A percentile compares a stretch with the other conserved stretches of the same genome.
Evolutionary conservation across 2,113 vertebrate species (phyloP).

Genomic region (Artemisiospiza belli): DNA sequence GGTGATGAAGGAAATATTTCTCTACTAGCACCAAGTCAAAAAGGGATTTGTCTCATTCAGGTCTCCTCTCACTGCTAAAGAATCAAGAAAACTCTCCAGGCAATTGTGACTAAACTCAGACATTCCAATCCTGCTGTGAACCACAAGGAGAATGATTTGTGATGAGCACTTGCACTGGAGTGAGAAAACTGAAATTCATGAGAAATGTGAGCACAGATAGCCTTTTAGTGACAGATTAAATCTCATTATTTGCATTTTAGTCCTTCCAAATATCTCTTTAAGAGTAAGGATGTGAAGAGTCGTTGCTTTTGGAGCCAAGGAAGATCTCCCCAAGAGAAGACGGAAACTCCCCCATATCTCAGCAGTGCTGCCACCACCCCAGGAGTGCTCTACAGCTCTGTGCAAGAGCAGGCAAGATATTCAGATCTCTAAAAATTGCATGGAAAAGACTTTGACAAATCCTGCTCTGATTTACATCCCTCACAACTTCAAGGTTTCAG

Average conservation of each 20-base stretch:
- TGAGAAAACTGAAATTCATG: not conserved
- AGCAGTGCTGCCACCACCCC: not conserved
- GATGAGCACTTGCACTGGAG: not conserved
- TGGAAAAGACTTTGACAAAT: not conserved
- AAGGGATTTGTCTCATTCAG: not conserved
- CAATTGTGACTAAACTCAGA: not conserved
- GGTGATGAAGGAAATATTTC: not conserved
- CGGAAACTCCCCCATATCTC: fast-evolving
- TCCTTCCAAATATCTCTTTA: not conserved
- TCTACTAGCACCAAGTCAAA: not conserved
- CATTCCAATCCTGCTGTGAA: not conserved
- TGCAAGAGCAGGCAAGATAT: not conserved
- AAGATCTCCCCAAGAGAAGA: not conserved
- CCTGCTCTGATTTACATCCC: not conserved
- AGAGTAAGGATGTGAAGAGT: not conserved
- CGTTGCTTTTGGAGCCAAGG: not conserved
- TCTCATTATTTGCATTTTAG: not conserved
- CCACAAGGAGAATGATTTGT: not conserved
- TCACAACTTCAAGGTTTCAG: not conserved
- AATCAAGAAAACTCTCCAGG: not conserved
- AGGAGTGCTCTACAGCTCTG: not conserved
- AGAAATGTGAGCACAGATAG: not conserved
- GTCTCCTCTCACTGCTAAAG: not conserved
- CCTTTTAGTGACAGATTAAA: not conserved
- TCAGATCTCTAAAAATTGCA: not conserved